Evolutionary conservation across 2,113 vertebrate species (phyloP).

Genomic region (Acrocephalus kingi): DNA sequence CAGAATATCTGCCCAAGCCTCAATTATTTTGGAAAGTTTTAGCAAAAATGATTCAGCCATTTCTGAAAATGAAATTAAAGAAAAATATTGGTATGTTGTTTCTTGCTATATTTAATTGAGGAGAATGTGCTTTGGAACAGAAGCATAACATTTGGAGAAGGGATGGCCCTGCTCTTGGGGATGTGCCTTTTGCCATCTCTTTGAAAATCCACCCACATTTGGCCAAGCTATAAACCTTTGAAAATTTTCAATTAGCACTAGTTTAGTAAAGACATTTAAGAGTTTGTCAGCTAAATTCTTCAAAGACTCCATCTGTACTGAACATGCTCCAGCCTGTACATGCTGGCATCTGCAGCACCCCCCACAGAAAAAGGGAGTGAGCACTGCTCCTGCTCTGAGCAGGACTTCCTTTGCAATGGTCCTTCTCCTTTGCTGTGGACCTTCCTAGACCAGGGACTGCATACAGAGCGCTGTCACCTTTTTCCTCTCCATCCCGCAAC

Average conservation of each 20-base stretch:
- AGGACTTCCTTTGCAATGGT: not conserved
- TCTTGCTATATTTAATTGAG: constrained; percentile 55
- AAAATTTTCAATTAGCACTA: constrained; percentile 67
- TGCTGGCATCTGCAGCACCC: constrained; percentile 53
- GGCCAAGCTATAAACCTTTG: constrained; percentile 66
- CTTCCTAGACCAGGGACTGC: not conserved
- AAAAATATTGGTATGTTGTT: constrained; percentile 55
- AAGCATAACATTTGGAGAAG: constrained; percentile 63
- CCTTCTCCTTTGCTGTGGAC: not conserved
- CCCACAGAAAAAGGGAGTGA: not conserved
- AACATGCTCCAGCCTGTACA: constrained; percentile 59
- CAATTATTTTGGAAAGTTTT: constrained; percentile 53
- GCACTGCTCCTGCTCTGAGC: not conserved
- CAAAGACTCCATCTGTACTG: constrained; percentile 64
- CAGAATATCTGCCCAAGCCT: not conserved
- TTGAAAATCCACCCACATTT: constrained; percentile 71
- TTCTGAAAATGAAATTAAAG: constrained; percentile 48
- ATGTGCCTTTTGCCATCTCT: constrained; percentile 66
- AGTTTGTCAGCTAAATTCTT: constrained; percentile 70
- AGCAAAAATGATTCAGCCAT: constrained; percentile 64
- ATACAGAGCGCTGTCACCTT: not conserved
- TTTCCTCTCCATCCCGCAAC: not conserved
- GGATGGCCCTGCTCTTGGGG: constrained; percentile 53
- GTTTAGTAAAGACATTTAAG: constrained; percentile 62
- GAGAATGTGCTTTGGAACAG: constrained; percentile 51